Evolutionary conservation across 2,888 invertebrate species (phyloP), one percentile per base, ranked within the genome.

Genomic region (Brachyptera risi): DNA sequence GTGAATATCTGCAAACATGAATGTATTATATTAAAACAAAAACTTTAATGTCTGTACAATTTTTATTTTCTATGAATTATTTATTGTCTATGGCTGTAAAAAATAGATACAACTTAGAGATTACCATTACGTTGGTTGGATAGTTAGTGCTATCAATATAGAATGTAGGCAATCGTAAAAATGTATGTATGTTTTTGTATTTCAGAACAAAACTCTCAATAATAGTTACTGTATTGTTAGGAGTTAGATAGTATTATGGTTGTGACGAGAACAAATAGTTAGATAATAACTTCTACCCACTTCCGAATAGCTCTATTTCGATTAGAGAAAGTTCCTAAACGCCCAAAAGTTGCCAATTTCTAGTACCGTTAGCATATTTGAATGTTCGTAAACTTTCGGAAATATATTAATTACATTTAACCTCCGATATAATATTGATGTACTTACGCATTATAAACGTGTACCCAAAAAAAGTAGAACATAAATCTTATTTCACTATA

Each of bases 221-320:
- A 54, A 23, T 17, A 31, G 15, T 37, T 26, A 17, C 21, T 23
- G 35, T 37, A 17, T 17, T 31, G 54, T 17, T 54, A 51, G 35
- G 44, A 15, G 7, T n/a, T 40, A 9, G 44, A 31, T 31, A 31
- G 31, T 56, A 35, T 59, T 35, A 62, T 62, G 62, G 62, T 62
- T 62, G 62, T 62, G 62, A 62, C 47, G 44, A 31, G 58, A 11
- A n/a, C 37, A 37, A n/a, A 7, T 35, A 54, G 7, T 31, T 19
- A 26, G 17, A 50, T 50, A 24, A 50, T n/a, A 50, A 15, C 24
- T 40, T 50, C 27, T 21, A 11, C 21, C 44, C 17, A 19, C 35
- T 35, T 54, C 54, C 24, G 21, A 17, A 21, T 54, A 54, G 54
- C 37, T 54, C 54, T 23, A 37, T 54, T 54, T 23, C 9, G 21